Conservation (phyloP, 2,113 vertebrate species). For the Mionectes macconnelli region DNA sequence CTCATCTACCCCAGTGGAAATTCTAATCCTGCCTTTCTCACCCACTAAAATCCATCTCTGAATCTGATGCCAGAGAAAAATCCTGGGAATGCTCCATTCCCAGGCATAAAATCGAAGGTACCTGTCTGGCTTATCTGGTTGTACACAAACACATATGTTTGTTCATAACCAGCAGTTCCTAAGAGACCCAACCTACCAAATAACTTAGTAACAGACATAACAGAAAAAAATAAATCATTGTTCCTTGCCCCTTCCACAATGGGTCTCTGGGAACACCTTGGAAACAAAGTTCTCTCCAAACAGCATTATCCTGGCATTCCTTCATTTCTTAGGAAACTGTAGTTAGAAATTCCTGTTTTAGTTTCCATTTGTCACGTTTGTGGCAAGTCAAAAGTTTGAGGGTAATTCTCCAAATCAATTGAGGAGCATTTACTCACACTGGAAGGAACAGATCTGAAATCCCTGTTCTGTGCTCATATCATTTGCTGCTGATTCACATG, state of each 20-base stretch:
- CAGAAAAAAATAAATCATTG: background rate
- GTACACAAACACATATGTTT: background rate
- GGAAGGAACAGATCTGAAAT: background rate
- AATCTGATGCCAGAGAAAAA: background rate
- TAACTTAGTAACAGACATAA: background rate
- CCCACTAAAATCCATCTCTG: background rate
- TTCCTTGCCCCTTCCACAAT: accelerated
- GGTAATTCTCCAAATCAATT: background rate
- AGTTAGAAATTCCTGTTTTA: background rate
- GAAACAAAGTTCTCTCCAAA: background rate
- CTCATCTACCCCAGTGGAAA: background rate
- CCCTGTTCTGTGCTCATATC: background rate
- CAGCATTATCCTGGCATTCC: background rate
- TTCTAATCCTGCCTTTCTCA: background rate
- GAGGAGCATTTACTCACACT: background rate
- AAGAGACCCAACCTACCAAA: background rate
- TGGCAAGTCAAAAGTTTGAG: background rate
- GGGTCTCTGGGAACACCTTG: background rate
- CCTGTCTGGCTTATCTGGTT: background rate
- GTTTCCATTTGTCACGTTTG: background rate
- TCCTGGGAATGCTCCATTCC: accelerated
- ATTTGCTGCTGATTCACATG: background rate
- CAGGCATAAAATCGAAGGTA: accelerated
- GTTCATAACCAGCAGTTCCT: background rate
- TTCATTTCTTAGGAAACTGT: accelerated